Evolutionary conservation across 2,888 invertebrate species (phyloP).

Genomic region (Clitarchus hookeri): DNA sequence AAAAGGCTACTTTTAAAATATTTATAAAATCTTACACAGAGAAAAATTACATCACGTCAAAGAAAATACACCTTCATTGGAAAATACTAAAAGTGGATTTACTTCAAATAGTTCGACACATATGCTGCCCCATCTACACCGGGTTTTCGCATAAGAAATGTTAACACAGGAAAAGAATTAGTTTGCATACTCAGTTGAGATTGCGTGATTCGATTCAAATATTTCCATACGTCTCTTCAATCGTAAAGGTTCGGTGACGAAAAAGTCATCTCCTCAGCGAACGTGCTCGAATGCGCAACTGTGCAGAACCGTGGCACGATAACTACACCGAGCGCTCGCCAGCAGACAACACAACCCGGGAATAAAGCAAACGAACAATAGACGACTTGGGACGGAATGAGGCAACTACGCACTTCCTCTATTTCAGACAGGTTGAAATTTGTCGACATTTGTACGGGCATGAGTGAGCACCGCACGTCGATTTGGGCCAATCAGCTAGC

Average conservation of each 20-base stretch:
- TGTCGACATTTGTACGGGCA: constrained; percentile 21
- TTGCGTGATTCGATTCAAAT: too few species aligned
- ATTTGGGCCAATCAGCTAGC: constrained; percentile 35
- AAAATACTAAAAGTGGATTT: too few species aligned
- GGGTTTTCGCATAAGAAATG: too few species aligned
- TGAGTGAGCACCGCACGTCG: constrained; percentile 26
- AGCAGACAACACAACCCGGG: not conserved
- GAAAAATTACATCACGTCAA: too few species aligned
- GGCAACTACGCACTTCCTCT: constrained; percentile 23
- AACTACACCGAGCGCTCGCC: not conserved
- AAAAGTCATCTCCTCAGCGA: not conserved
- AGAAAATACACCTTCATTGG: too few species aligned
- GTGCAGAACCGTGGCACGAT: not conserved
- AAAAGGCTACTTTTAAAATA: too few species aligned
- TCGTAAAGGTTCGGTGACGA: not conserved
- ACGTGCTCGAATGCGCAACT: not conserved
- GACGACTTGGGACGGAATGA: constrained; percentile 9
- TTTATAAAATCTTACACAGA: too few species aligned
- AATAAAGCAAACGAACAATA: constrained; percentile 14
- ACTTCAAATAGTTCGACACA: too few species aligned
- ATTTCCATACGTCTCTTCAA: not conserved
- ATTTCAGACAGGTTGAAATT: constrained; percentile 15
- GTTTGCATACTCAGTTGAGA: too few species aligned
- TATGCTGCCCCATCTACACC: too few species aligned
- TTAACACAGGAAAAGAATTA: too few species aligned